These are phyloP conservation scores for Peromyscus maniculatus DNA, from an alignment of 2,113 vertebrate species.

Conservation along the genomic window DNA sequence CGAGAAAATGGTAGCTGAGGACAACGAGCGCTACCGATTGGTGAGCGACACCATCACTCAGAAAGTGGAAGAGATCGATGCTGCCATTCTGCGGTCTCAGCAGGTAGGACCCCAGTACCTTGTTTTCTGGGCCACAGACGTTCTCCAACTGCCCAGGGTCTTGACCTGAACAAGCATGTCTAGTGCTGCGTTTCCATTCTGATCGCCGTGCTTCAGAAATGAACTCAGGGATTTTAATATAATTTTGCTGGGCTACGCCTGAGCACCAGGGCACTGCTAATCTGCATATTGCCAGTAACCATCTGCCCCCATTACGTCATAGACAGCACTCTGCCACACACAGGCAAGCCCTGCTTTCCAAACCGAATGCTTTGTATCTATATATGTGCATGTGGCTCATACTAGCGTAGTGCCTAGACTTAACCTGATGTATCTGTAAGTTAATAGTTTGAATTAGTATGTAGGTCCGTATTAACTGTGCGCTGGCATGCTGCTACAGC, in stretches of 20 bases:
- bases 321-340: neutral
- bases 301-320: constrained; percentile 60
- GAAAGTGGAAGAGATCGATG: constrained; percentile 95
- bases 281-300: constrained; percentile 60
- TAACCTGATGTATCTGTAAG: neutral
- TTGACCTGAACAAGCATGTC: constrained; percentile 55
- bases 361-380: constrained; percentile 33
- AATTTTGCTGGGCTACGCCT: constrained; percentile 34
- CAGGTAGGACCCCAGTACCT: constrained; percentile 89
- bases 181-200: constrained; percentile 11
- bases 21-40: constrained; percentile 93
- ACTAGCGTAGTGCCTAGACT: neutral
- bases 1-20: constrained; percentile 94
- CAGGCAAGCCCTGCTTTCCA: neutral
- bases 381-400: neutral
- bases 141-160: neutral
- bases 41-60: constrained; percentile 91
- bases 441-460: constrained; percentile 37
- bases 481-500: neutral
- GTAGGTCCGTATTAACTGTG: neutral
- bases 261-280: constrained; percentile 64
- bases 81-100: constrained; percentile 94
- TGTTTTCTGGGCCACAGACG: neutral
- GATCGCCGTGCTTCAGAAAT: constrained; percentile 55
- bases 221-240: constrained; percentile 69